Evolutionary conservation across 1,140 invertebrate genomes (phyloP).

Genomic region (Mactra quadrangularis): DNA sequence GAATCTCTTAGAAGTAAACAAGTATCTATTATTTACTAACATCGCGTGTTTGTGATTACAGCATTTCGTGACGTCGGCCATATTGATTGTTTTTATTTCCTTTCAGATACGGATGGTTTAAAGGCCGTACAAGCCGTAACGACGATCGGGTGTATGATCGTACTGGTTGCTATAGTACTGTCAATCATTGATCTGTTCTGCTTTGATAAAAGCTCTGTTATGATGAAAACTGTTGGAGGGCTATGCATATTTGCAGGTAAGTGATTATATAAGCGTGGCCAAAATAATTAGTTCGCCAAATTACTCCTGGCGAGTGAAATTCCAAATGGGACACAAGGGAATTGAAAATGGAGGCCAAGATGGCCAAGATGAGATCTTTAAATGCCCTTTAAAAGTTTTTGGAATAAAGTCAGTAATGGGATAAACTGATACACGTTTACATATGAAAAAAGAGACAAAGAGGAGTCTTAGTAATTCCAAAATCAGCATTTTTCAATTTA

Average conservation of each 20-base stretch:
- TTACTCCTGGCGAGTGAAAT: neutral
- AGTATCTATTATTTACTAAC: neutral
- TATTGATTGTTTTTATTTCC: neutral
- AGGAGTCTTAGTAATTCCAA: too few species aligned
- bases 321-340: too few species aligned
- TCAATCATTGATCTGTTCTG: neutral
- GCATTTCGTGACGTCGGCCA: neutral
- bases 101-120: constrained; percentile 27
- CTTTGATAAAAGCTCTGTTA: neutral
- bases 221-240: neutral
- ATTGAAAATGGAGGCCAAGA: too few species aligned
- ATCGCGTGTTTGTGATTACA: neutral
- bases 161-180: neutral
- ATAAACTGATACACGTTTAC: too few species aligned
- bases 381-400: neutral
- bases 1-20: too few species aligned
- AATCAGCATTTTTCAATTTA: too few species aligned
- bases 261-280: neutral
- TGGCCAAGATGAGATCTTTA: too few species aligned
- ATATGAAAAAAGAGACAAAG: too few species aligned
- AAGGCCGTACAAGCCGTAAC: constrained; percentile 12
- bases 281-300: neutral
- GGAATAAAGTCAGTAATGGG: neutral
- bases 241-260: neutral
- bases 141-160: neutral